Base-by-base conservation (phyloP, 2,113 vertebrate genomes). In the Psammodynastes pulverulentus region DNA sequence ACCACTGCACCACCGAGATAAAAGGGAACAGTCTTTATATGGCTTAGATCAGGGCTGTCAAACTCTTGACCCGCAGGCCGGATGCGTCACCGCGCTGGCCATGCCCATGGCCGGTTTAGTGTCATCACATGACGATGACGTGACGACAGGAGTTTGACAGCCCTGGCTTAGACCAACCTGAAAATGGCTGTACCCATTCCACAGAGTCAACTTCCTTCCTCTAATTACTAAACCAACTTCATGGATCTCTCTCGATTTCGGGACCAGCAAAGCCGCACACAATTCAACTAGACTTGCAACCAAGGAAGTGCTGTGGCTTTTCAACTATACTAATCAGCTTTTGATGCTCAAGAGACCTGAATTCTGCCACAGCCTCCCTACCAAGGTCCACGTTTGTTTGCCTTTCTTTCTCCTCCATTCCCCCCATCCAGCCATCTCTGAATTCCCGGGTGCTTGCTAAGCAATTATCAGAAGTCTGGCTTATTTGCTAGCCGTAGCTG, bases 401-500 rank as follows among this genome's bases (percentile, higher is more conserved):
- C 67, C 49, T 72, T 45, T 5, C 34, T 21, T 39, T 34, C 29
- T 29, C 52, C 17, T 29, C 26, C 4, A 0, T 8, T 48, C 19
- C 6, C 19, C 6, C 56, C 23, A 34, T 46, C 9, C 86, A 86
- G 88, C 58, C 95, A 26, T 43, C 9, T 1, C 84, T 4, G 51
- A 51, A 5, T 62, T 45, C 51, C 54, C 58, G 54, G 56, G 12
- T 56, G 79, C 84, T 48, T 1, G 26, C 46, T 84, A 84, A 92
- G 87, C 5, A 49, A 34, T 39, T 88, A 94, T 26, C 5, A 0
- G 0, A 17, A 54, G 79, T 0, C 90, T 90, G 91, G 86, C 91
- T 87, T 90, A 94, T 93, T 87, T 90, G 94, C 90, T 91, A 72
- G 91, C 93, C 0, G 0, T 48, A 53, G 72, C 24, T 91, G 84